Base-by-base conservation (phyloP, 2,113 vertebrate genomes). In the Meleagris gallopavo region DNA sequence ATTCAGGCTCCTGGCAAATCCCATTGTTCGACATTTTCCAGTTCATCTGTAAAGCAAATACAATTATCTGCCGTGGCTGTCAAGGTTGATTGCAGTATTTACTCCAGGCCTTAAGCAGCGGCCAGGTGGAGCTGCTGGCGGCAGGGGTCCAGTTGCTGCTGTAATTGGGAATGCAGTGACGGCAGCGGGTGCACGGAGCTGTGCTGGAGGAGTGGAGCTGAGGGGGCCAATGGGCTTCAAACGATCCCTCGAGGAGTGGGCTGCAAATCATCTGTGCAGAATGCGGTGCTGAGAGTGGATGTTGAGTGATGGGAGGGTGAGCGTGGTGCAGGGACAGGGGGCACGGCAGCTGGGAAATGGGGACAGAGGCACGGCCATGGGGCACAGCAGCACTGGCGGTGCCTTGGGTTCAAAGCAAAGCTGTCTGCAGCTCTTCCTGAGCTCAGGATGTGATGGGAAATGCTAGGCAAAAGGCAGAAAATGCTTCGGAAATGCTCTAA, bases 21-120 rank as follows among this genome's bases (percentile, higher is more conserved):
- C 86, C 57, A 60, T 61, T 58, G 81, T 50, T 79, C 7, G 2
- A 58, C 89, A 85, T 95, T 94, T 97, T 94, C 95, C 94, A 82
- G 91, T 92, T 93, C 94, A 82, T 96, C 94, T 94, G 89, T 57
- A 85, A 84, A 95, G 66, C 91, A 97, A 96, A 95, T 87, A 88
- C 89, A 95, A 89, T 96, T 94, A 91, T 80, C 74, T 85, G 77
- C 88, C 7, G 19, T 19, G 2, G 41, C 86, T 41, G 94, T 27
- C 93, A 36, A 15, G 91, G 91, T 15, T 92, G 93, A 94, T 94
- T 83, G 22, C 34, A 17, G 54, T 83, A 43, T 93, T 94, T 90
- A 65, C 72, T 32, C 6, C 69, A 79, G 50, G 75, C 58, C 41
- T 36, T 3, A 7, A 73, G 55, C 24, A 54, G 82, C 41, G 5